Conservation (phyloP, 2,113 vertebrate species). For the Arenaria interpres region DNA sequence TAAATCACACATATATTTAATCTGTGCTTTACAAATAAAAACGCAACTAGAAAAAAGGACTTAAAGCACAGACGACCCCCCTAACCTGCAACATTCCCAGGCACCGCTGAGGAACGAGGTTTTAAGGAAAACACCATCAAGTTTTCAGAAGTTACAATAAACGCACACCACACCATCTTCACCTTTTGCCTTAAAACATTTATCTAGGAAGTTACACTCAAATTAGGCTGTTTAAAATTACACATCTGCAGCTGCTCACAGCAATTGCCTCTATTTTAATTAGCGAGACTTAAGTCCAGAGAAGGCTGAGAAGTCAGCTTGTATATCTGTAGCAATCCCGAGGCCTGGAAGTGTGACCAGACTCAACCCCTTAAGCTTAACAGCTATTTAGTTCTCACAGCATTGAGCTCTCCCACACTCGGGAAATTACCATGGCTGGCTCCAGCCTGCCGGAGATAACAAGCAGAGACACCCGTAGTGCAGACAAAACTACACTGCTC, state of each 20-base stretch:
- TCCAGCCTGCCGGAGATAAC: not conserved
- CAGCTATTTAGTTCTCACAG: not conserved
- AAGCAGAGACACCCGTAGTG: fast-evolving
- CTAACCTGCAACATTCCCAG: not conserved
- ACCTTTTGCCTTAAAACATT: not conserved
- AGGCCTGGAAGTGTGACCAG: not conserved
- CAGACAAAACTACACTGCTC: not conserved
- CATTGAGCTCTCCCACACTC: not conserved
- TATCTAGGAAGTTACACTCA: not conserved
- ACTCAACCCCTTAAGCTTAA: not conserved
- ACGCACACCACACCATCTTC: not conserved
- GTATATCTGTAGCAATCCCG: not conserved
- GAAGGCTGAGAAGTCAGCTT: not conserved
- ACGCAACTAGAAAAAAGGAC: fast-evolving
- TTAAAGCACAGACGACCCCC: not conserved
- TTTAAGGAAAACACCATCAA: not conserved
- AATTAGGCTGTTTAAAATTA: not conserved
- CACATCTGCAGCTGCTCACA: not conserved
- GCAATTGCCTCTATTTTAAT: not conserved
- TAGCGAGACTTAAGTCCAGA: fast-evolving
- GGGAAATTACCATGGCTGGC: not conserved
- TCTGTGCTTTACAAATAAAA: not conserved
- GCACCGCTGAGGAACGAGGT: not conserved
- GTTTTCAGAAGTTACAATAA: not conserved
- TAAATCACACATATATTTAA: not conserved